Conservation (phyloP, 2,113 vertebrate species). For the Psephotus haematonotus region DNA sequence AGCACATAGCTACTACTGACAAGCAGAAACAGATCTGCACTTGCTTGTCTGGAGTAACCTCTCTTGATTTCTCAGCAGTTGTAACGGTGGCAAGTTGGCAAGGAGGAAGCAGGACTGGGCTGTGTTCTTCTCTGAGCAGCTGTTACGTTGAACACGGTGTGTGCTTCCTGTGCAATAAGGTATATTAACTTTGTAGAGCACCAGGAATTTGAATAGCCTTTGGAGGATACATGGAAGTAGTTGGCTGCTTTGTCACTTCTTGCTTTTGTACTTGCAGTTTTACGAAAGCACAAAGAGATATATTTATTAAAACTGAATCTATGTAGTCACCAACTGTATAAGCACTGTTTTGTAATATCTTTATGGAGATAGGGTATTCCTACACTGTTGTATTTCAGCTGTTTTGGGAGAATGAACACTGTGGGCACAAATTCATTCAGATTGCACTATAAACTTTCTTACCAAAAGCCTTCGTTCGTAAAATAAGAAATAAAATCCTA, state of each 20-base stretch:
- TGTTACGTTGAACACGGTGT: background rate
- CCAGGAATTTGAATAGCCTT: background rate
- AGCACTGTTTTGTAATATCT: background rate
- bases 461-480: slow-evolving; percentile 58
- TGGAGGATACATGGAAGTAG: background rate
- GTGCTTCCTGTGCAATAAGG: background rate
- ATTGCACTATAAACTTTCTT: slow-evolving; percentile 49
- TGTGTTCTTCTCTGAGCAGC: background rate
- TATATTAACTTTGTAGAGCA: background rate
- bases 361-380: background rate
- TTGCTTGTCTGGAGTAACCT: background rate
- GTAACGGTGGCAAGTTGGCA: background rate
- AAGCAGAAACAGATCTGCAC: slow-evolving; percentile 3
- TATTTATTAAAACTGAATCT: background rate
- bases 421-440: slow-evolving; percentile 50
- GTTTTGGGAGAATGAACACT: slow-evolving; percentile 35
- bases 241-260: background rate
- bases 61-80: background rate
- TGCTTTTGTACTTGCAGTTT: background rate
- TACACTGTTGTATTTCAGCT: background rate
- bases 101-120: background rate
- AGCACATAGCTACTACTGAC: background rate
- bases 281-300: background rate
- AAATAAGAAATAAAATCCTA: background rate
- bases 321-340: background rate